Base-by-base conservation (phyloP, 2,888 invertebrate genomes). In the Stramonita haemastoma region DNA sequence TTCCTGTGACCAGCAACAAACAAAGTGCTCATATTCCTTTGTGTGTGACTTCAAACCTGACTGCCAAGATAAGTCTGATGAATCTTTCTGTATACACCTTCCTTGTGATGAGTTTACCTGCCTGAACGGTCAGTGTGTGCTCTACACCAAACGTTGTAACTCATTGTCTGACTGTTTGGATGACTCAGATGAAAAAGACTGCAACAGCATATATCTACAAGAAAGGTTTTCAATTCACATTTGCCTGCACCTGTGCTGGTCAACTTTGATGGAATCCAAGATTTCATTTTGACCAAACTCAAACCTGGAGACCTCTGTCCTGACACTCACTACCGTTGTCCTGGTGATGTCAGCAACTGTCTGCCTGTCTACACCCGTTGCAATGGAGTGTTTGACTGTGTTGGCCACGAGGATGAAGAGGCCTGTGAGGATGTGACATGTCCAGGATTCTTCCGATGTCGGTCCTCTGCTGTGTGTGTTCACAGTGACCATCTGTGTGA, bases 291-390 rank as follows among this genome's bases (percentile, higher is more conserved):
- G 81, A 22, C 22, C 46, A 83, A 83, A 83, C 36, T 83, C 46
- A 83, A 46, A 36, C 81, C 84, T 57, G 57, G 57, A 0, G n/a
- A 29, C 6, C 15, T 26, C 1, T 85, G 84, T 29, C 84, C 84
- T 15, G 84, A 56, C 22, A 57, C 84, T 15, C 84, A 85, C 29
- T 85, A 57, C 19, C 56, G 56, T 56, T 85, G 84, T 57, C 84
- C 57, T 26, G 57, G 84, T 17, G 57, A 57, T 19, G 36, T 83
- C 26, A 57, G 29, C 84, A 22, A 57, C 57, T 85, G 84, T 29
- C 29, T 85, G 57, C 84, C 84, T 57, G 84, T 57, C 57, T 85
- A 36, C 57, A 85, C 84, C 19, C 84, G 84, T 22, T 85, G 84
- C 29, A 85, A 85, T 57, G 84, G 57, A 13, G 11, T 85, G 57